Evolutionary conservation across 2,888 invertebrate species (phyloP), one percentile per base, ranked within the genome.

Genomic region (Ophion slaviceki): DNA sequence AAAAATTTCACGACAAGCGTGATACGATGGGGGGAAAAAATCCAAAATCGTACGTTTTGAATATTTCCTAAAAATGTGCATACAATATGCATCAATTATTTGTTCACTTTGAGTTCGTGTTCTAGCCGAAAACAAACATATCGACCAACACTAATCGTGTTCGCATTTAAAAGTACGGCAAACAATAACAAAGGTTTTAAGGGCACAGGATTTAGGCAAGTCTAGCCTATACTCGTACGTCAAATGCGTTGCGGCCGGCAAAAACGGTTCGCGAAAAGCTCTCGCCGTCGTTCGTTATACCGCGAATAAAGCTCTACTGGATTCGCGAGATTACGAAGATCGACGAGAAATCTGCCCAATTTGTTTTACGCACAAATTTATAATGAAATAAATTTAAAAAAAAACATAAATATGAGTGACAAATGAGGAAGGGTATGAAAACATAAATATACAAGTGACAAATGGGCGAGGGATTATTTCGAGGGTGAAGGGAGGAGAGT

Each of bases 401-500:
- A 28, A 64, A 61, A 28, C 7, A 74, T 61, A 28, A 62, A 75
- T 40, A 47, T 11, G 47, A 20, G 59, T 80, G 84, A 84, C 76
- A 66, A 76, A 84, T 80, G 66, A 24, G 28, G 24, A 70, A 57
- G 71, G 17, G 17, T 53, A 53, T 53, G 53, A 53, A 53, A 53
- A 53, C 17, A 17, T 4, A 53, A 53, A 82, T 76, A 76, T 82
- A 83, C 84, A 17, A 53, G 53, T 17, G 53, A 53, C 17, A 17
- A 53, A 53, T 53, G 53, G 5, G 53, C 17, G 17, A 80, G 80
- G 82, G 86, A 57, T 45, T 28, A 24, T 89, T 89, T 86, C 87
- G 53, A 79, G 82, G 11, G 36, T 62, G 32, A 47, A 53, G 45
- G 62, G 72, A 78, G 24, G 68, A n/a, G 80, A 7, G 61, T 53